These are phyloP conservation scores for Drosophila suzukii DNA, from an alignment of 1,140 invertebrate genomes.

Conservation along the genomic window DNA sequence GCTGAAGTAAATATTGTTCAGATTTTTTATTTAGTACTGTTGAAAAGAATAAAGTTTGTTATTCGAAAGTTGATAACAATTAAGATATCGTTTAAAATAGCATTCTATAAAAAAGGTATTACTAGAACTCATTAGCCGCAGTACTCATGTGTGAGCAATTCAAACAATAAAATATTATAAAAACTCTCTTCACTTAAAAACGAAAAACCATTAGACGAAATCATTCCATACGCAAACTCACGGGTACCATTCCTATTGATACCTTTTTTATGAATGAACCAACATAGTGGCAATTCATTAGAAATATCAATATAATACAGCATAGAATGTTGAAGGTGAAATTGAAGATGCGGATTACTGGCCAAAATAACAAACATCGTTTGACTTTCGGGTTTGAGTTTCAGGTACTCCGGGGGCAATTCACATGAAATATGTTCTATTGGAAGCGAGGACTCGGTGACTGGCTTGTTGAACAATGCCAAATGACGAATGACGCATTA, in stretches of 20 bases:
- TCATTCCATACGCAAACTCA: constrained; percentile 35
- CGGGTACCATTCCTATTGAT: constrained; percentile 33
- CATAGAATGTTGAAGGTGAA: constrained; percentile 23
- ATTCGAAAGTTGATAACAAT: no score
- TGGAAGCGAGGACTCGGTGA: constrained; percentile 32
- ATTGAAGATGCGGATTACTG: constrained; percentile 44
- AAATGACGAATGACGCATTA: constrained; percentile 76
- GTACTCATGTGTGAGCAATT: neutral
- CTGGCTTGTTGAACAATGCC: constrained; percentile 59
- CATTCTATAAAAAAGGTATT: no score
- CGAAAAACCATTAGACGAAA: constrained; percentile 56
- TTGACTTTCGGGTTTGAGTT: constrained; percentile 58
- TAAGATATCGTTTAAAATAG: no score
- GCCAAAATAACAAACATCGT: constrained; percentile 69
- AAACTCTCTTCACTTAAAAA: constrained; percentile 19
- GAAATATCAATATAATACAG: constrained; percentile 58
- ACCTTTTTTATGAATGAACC: constrained; percentile 72
- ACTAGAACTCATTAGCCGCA: neutral
- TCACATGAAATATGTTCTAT: constrained; percentile 55
- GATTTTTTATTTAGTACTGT: no score
- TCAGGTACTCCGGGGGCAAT: constrained; percentile 36
- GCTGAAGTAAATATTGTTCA: no score
- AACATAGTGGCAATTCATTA: constrained; percentile 71
- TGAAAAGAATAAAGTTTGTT: no score
- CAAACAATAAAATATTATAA: neutral